phyloP scores from a whole-genome alignment of 2,888 invertebrate species.

The Amorpha juglandis region DNA sequence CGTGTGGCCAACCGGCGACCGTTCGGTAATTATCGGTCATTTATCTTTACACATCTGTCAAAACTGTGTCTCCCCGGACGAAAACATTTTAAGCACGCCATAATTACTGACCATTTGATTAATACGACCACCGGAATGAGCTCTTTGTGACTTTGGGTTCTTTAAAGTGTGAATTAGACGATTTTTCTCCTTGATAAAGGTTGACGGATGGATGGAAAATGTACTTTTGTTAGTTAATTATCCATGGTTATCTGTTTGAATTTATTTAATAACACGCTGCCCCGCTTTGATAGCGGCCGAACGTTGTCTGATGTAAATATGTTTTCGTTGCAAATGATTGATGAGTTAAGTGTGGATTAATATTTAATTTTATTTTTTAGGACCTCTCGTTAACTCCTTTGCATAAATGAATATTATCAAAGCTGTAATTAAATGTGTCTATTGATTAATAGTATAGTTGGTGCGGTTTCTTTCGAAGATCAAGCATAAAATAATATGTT shows the following conservation, averaged over 20 bases:
- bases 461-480: not conserved
- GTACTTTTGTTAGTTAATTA: slow-evolving; percentile 74
- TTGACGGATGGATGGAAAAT: slow-evolving; percentile 75
- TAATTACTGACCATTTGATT: slow-evolving; percentile 72
- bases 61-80: slow-evolving; percentile 74
- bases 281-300: slow-evolving; percentile 20
- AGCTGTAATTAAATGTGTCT: slow-evolving; percentile 22
- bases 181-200: slow-evolving; percentile 80
- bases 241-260: slow-evolving; percentile 76
- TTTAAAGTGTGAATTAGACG: slow-evolving; percentile 77
- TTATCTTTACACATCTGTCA: slow-evolving; percentile 78
- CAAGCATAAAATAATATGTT: not conserved
- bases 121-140: slow-evolving; percentile 54
- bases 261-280: slow-evolving; percentile 73
- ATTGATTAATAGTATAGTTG: slow-evolving; percentile 7
- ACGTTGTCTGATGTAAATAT: slow-evolving; percentile 22
- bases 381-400: slow-evolving; percentile 27
- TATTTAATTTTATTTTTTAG: slow-evolving; percentile 16
- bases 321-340: slow-evolving; percentile 26
- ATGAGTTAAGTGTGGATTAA: slow-evolving; percentile 25
- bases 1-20: no score
- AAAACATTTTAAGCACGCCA: slow-evolving; percentile 76
- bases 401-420: slow-evolving; percentile 26
- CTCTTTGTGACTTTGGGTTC: slow-evolving; percentile 34
- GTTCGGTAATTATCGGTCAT: slow-evolving; percentile 59